Evolutionary conservation across 1,140 invertebrate genomes (phyloP), one percentile per base, ranked within the genome.

Genomic region (Procambarus clarkii): DNA sequence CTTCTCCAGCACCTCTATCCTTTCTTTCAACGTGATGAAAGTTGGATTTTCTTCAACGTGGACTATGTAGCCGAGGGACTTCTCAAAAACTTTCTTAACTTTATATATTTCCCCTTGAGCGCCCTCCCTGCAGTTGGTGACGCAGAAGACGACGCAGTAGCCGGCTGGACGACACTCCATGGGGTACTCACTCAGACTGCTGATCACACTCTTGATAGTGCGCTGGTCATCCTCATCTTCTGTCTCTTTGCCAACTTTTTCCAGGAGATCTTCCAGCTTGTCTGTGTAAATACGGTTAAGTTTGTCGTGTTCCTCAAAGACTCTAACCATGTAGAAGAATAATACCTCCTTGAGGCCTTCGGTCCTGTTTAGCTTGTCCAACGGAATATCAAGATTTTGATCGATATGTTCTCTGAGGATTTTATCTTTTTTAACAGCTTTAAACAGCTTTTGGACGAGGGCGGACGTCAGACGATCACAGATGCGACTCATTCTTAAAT

Each of bases 271-370:
- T n/a, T 87, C 50, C 3, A 87, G 50, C 4, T 60, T 48, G 50
- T 44, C 54, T 13, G 85, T 87, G 76, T 87, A 87, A 1, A 87
- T 60, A 34, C 76, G 85, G 50, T 87, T 87, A 7, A 87, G 76
- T 54, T 87, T 76, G 24, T 87, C 58, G 34, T 58, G 15, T 24
- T 76, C 34, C 24, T 87, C 85, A 7, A 87, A n/a, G n/a, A 54
- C 8, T 48, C 85, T 77, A 1, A 87, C 60, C 24, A 87, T n/a
- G 21, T 87, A 87, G n/a, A 87, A 87, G 34, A 87, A 87, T n/a
- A 79, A 21, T 15, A n/a, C 76, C 48, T 87, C 85, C 74, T 87
- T 87, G 18, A 87, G 85, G 5, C 85, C 85, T 11, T 87, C 24
- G 18, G 76, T 87, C 34, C 18, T 46, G 5, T 13, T 45, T 15